Evolutionary conservation across 2,113 vertebrate genomes (phyloP).

Genomic region (Sinosuthora webbiana): DNA sequence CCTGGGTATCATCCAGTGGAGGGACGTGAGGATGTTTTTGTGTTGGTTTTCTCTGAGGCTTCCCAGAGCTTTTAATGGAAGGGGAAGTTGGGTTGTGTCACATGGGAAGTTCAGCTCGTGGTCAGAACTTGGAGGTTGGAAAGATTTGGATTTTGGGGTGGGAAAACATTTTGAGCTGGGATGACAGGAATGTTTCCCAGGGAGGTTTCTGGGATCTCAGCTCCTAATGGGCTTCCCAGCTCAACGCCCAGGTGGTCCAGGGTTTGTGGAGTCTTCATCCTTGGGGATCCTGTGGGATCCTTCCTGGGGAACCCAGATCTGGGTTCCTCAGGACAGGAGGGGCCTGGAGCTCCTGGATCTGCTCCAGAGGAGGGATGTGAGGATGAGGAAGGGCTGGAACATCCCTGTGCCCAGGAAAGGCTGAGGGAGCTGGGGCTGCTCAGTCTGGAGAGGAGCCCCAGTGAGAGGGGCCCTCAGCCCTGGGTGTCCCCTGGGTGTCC

Average conservation of each 20-base stretch:
- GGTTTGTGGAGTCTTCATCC: not conserved
- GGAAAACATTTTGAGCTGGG: not conserved
- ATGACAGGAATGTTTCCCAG: not conserved
- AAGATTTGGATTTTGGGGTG: not conserved
- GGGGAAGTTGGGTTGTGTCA: not conserved
- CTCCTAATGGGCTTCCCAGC: not conserved
- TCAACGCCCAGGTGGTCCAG: not conserved
- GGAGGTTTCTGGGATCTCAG: not conserved
- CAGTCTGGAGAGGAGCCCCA: not conserved
- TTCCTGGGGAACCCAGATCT: no score
- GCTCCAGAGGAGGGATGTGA: not conserved
- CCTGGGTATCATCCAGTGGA: not conserved
- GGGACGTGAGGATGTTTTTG: not conserved
- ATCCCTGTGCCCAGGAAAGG: not conserved
- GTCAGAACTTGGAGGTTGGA: not conserved
- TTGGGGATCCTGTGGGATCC: not conserved
- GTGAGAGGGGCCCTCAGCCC: not conserved
- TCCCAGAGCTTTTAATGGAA: not conserved
- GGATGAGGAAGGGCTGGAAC: not conserved
- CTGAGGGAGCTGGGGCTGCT: not conserved
- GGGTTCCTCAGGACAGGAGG: not conserved
- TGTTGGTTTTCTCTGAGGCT: not conserved
- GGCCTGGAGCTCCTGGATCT: not conserved
- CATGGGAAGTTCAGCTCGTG: accelerated
- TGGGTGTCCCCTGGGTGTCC: not conserved